Conservation (phyloP, 2,113 vertebrate species). For the Oncorhynchus gorbuscha region DNA sequence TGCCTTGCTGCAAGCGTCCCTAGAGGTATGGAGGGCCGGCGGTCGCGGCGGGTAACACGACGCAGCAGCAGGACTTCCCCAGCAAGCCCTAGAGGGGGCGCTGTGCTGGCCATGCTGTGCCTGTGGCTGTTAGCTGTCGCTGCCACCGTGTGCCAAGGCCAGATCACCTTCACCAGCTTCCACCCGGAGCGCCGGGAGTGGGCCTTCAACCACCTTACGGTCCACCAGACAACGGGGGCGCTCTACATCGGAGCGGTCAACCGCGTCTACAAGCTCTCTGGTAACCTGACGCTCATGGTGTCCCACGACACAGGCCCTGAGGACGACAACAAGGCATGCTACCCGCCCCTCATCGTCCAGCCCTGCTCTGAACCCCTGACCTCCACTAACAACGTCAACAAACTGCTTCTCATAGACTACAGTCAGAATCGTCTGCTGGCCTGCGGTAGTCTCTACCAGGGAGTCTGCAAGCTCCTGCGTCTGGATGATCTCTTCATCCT, state of each 20-base stretch:
- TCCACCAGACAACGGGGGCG: slow-evolving; percentile 86
- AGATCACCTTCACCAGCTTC: slow-evolving; percentile 82
- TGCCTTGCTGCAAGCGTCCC: slow-evolving; percentile 42
- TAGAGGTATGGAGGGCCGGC: slow-evolving; percentile 78
- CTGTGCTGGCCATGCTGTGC: slow-evolving; percentile 57
- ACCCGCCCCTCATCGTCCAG: slow-evolving; percentile 95
- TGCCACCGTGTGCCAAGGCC: slow-evolving; percentile 60
- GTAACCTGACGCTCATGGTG: slow-evolving; percentile 91
- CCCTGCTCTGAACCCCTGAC: slow-evolving; percentile 90
- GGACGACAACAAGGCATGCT: slow-evolving; percentile 97
- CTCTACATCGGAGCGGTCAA: slow-evolving; percentile 96
- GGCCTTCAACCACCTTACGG: slow-evolving; percentile 93
- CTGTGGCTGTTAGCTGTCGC: slow-evolving; percentile 71
- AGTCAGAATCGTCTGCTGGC: slow-evolving; percentile 92
- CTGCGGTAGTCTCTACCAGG: slow-evolving; percentile 97
- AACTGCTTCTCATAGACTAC: slow-evolving; percentile 96
- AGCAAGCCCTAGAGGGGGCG: slow-evolving; percentile 46
- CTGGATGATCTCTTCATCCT: slow-evolving; percentile 96
- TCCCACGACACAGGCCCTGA: slow-evolving; percentile 94
- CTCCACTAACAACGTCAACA: slow-evolving; percentile 97
- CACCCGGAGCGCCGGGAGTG: slow-evolving; percentile 91
- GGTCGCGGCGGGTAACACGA: slow-evolving; percentile 49
- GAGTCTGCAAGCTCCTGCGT: slow-evolving; percentile 93
- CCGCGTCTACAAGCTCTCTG: slow-evolving; percentile 93
- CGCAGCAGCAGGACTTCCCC: slow-evolving; percentile 62